A percentile compares a stretch with the other conserved stretches of the same genome.
Conservation (phyloP, 1,140 invertebrate species). For the Hyphantria cunea region DNA sequence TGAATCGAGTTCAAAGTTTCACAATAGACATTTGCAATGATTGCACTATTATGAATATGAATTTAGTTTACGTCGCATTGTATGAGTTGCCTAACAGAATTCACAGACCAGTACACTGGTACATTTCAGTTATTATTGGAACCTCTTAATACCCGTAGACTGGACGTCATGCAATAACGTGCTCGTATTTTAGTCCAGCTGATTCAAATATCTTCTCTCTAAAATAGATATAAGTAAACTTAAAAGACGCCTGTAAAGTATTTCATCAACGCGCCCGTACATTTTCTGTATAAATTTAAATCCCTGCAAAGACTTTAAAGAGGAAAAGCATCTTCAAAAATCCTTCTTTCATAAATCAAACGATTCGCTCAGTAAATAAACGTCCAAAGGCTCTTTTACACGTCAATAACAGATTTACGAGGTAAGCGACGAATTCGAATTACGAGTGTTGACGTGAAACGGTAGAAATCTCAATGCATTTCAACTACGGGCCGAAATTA, state of each 20-base stretch:
- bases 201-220: conserved; percentile 28
- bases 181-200: conserved; percentile 31
- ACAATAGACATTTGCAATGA: too few relatives aligned
- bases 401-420: conserved; percentile 26
- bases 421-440: conserved; percentile 18
- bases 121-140: conserved; percentile 50
- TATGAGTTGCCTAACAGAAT: conserved; percentile 17
- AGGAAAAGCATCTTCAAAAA: conserved; percentile 12
- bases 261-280: too few relatives aligned
- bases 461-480: conserved; percentile 14
- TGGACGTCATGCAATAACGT: conserved; percentile 33
- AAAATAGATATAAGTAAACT: conserved; percentile 2
- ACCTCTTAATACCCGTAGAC: conserved; percentile 32
- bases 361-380: conserved; percentile 20
- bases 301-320: conserved; percentile 6
- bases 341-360: conserved; percentile 19
- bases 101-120: conserved; percentile 34
- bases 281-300: too few relatives aligned
- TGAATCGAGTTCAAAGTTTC: too few relatives aligned
- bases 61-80: conserved; percentile 8
- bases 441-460: conserved; percentile 16
- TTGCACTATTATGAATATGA: neutral
- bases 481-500: neutral
- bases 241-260: too few relatives aligned
- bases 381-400: conserved; percentile 16